phyloP scores from a whole-genome alignment of 2,888 invertebrate species.

The Cheilosia vulpina region DNA sequence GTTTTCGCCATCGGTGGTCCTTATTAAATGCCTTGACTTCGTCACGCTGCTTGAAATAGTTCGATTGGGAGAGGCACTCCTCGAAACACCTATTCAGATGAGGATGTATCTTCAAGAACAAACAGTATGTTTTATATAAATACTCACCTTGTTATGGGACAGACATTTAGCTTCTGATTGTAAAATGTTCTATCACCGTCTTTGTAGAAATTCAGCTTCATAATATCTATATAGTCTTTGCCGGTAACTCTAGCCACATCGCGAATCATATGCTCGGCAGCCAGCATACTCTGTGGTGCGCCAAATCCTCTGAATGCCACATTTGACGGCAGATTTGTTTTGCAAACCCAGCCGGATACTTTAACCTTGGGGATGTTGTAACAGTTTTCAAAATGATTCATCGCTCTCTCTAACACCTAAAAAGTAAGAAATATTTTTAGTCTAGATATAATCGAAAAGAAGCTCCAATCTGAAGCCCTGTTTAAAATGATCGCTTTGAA shows the following conservation, averaged over 20 bases:
- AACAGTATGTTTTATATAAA: background rate
- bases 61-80: slow-evolving; percentile 89
- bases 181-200: slow-evolving; percentile 92
- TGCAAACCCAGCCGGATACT: slow-evolving; percentile 90
- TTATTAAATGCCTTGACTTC: slow-evolving; percentile 89
- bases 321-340: slow-evolving; percentile 95
- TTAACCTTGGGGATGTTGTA: slow-evolving; percentile 91
- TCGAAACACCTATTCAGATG: slow-evolving; percentile 87
- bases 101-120: background rate
- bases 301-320: slow-evolving; percentile 97
- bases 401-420: slow-evolving; percentile 92
- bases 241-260: slow-evolving; percentile 89
- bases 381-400: slow-evolving; percentile 93
- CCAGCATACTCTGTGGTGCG: slow-evolving; percentile 95
- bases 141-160: slow-evolving; percentile 86
- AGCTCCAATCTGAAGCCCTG: too few species aligned
- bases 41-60: slow-evolving; percentile 86
- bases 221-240: slow-evolving; percentile 87
- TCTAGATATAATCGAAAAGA: too few species aligned
- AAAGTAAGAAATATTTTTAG: background rate
- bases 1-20: slow-evolving; percentile 92
- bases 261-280: slow-evolving; percentile 90
- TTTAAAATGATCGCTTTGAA: too few species aligned
- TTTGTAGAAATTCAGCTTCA: slow-evolving; percentile 90
- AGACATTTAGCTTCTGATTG: slow-evolving; percentile 89